Evolutionary conservation across 1,140 invertebrate species (phyloP).

Genomic region (Cylas formicarius): DNA sequence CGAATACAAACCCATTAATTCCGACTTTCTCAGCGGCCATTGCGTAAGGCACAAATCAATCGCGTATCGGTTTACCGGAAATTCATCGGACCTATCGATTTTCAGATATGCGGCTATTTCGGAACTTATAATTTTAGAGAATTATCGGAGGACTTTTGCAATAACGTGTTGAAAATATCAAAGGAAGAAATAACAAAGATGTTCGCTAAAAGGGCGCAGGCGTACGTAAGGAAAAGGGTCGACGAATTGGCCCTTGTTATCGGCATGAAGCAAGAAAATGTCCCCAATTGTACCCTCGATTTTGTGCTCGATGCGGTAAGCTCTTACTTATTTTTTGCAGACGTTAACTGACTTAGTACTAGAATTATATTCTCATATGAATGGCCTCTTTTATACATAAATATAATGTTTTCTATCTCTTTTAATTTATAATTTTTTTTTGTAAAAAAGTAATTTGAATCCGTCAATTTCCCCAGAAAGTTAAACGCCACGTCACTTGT

Average conservation of each 20-base stretch:
- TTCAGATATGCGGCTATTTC: conserved; percentile 29
- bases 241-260: conserved; percentile 14
- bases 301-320: conserved; percentile 15
- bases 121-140: conserved; percentile 21
- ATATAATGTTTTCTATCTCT: too few species aligned
- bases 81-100: background rate
- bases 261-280: conserved; percentile 5
- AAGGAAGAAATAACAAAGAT: conserved; percentile 16
- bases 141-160: conserved; percentile 18
- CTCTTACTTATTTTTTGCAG: too few species aligned
- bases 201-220: conserved; percentile 18
- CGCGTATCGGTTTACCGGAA: background rate
- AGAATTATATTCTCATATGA: too few species aligned
- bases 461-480: too few species aligned
- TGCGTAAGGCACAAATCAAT: conserved; percentile 18
- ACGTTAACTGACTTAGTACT: too few species aligned
- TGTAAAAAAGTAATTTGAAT: too few species aligned
- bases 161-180: conserved; percentile 15
- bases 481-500: too few species aligned
- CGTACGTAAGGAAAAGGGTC: conserved; percentile 18
- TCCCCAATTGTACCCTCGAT: conserved; percentile 3
- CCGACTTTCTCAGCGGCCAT: conserved; percentile 19
- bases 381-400: too few species aligned
- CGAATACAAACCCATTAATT: conserved; percentile 19
- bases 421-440: too few species aligned